Evolutionary conservation across 2,113 vertebrate genomes (phyloP).

Genomic region (Limnothrissa miodon): DNA sequence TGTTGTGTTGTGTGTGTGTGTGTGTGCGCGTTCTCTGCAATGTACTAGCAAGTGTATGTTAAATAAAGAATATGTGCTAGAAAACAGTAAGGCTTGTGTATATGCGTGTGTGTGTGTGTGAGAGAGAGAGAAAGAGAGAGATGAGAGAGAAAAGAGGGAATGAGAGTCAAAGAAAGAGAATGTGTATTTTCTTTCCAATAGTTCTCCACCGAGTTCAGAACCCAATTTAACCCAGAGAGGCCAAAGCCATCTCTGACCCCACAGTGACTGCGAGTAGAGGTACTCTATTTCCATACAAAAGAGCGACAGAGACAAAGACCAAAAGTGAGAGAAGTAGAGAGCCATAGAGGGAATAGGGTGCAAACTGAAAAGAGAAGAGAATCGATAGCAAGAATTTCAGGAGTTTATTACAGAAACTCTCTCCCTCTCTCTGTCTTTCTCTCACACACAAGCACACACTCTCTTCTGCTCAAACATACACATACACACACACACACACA

Average conservation of each 20-base stretch:
- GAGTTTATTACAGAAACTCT: slow-evolving; percentile 10
- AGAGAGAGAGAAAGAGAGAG: slow-evolving; percentile 18
- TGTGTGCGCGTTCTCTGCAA: neutral
- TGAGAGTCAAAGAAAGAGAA: neutral
- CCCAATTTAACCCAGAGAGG: slow-evolving; percentile 13
- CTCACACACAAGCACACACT: neutral
- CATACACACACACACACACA: neutral
- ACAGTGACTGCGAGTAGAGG: neutral
- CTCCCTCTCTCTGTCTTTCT: neutral
- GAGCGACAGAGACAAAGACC: neutral
- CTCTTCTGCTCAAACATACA: neutral
- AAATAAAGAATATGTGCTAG: neutral
- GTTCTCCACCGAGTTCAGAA: neutral
- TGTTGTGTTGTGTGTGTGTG: neutral
- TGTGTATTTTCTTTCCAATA: slow-evolving; percentile 18
- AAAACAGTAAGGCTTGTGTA: neutral
- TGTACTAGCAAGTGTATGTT: neutral
- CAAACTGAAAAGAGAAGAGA: neutral
- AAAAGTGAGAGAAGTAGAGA: neutral
- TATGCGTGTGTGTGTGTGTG: neutral
- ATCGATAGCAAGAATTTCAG: slow-evolving; percentile 1
- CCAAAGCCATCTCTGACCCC: slow-evolving; percentile 21
- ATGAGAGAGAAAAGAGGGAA: neutral
- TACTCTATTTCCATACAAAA: neutral
- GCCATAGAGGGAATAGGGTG: neutral